phyloP scores from a whole-genome alignment of 1,140 invertebrate genomes.

The Leucophenga varia region DNA sequence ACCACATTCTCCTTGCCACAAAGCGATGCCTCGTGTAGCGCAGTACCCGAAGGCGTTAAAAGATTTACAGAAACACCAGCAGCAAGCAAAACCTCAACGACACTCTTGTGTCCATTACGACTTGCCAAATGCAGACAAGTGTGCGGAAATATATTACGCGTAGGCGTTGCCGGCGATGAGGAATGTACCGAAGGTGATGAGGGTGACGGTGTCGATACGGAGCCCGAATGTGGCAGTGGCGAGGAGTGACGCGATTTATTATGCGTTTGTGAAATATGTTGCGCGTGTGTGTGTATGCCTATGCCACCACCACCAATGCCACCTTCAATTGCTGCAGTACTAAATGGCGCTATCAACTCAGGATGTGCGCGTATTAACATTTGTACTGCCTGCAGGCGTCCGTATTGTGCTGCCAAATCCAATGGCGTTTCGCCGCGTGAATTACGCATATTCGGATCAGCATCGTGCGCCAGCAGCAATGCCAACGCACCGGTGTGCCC shows the following conservation, averaged over 20 bases:
- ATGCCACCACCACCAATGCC: neutral
- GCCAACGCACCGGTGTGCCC: slow-evolving; percentile 88
- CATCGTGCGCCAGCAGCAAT: slow-evolving; percentile 80
- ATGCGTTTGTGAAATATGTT: neutral
- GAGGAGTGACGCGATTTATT: slow-evolving; percentile 13
- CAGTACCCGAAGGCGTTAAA: slow-evolving; percentile 83
- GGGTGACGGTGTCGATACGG: slow-evolving; percentile 19
- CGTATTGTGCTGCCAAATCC: slow-evolving; percentile 92
- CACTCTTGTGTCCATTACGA: slow-evolving; percentile 82
- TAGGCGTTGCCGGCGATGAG: slow-evolving; percentile 37
- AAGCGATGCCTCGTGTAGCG: slow-evolving; percentile 91
- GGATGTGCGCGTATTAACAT: slow-evolving; percentile 79
- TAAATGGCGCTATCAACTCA: slow-evolving; percentile 71
- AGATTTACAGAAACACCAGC: slow-evolving; percentile 89
- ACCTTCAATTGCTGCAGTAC: slow-evolving; percentile 54
- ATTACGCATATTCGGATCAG: slow-evolving; percentile 89
- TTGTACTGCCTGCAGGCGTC: slow-evolving; percentile 81
- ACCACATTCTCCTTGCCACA: slow-evolving; percentile 93
- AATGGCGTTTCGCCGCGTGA: slow-evolving; percentile 86
- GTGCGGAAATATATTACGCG: slow-evolving; percentile 65
- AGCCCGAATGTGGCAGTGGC: slow-evolving; percentile 19
- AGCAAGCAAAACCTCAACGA: slow-evolving; percentile 79
- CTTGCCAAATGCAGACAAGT: slow-evolving; percentile 93
- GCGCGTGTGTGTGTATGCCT: neutral
- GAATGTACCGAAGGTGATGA: slow-evolving; percentile 29